phyloP scores from a whole-genome alignment of 2,888 invertebrate genomes.

The Phrixothrix hirtus region DNA sequence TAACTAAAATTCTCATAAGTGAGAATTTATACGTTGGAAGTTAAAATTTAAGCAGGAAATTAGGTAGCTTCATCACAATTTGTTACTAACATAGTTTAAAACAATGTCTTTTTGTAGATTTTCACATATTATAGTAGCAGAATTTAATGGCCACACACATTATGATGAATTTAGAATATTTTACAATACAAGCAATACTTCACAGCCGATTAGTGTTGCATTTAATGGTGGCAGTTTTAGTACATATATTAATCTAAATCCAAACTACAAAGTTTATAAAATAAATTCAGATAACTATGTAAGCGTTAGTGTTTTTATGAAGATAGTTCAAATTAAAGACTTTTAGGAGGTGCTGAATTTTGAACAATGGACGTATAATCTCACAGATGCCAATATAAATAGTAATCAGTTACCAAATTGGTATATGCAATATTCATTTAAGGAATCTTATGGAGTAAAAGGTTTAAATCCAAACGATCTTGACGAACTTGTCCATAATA shows the following conservation, averaged over 20 bases:
- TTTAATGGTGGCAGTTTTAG: constrained; percentile 66
- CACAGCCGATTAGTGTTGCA: constrained; percentile 67
- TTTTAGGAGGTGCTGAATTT: constrained; percentile 64
- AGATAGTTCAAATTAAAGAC: neutral
- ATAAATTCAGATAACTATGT: constrained; percentile 49
- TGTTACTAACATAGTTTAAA: too few species aligned
- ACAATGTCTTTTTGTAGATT: too few species aligned
- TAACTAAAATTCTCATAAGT: too few species aligned
- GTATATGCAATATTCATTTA: constrained; percentile 74
- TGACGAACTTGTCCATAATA: too few species aligned
- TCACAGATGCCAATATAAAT: constrained; percentile 69
- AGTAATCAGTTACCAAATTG: constrained; percentile 65
- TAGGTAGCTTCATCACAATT: too few species aligned
- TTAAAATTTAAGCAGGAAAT: too few species aligned
- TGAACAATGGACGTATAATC: constrained; percentile 74
- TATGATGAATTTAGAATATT: constrained; percentile 75
- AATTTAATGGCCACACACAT: constrained; percentile 86
- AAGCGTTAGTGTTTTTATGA: neutral
- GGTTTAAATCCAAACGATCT: constrained; percentile 51
- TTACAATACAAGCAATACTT: constrained; percentile 61
- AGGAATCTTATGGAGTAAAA: constrained; percentile 60
- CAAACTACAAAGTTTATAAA: constrained; percentile 57
- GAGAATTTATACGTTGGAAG: too few species aligned
- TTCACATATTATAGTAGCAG: too few species aligned
- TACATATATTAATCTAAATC: constrained; percentile 67